Base-by-base conservation (phyloP, 2,888 invertebrate genomes). In the Drosophila lacicola region DNA sequence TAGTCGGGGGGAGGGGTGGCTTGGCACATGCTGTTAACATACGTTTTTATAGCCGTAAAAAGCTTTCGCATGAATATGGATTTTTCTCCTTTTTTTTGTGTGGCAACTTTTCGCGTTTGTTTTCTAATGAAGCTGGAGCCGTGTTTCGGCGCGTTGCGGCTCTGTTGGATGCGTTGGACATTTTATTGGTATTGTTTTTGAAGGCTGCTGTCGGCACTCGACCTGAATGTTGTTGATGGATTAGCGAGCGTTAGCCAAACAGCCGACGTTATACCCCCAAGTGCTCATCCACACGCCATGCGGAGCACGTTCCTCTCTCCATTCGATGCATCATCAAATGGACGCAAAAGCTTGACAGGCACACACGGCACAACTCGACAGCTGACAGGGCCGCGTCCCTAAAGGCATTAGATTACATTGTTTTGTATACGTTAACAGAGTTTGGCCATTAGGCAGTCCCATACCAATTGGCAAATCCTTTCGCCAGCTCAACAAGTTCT, bases 111-210 rank as follows among this genome's bases (percentile, higher is more conserved):
- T 46, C 62, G 54, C 72, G 69, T 80, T 63, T 68, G 72, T 77
- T 70, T 80, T 80, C 80, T 66, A 70, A 85, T 80, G 80, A 69
- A 58, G 53, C 57, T 47, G 41, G 39, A 46, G 66, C 64, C 49
- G 47, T 19, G 56, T 53, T 34, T 57, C 36, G 55, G 54, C 39
- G 42, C 19, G 70, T 44, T 66, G 57, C 17, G 57, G 44, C 41
- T 46, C 42, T 25, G 62, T 42, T 56, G 60, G 53, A 54, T 36
- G 69, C 58, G 45, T 44, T 49, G 68, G 49, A 54, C 60, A 76
- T 85, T 88, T 85, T 82, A 88, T 82, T 82, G 86, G 74, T 66
- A 82, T 79, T 77, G 60, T 66, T 58, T 49, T 75, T 58, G 51
- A 63, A 57, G 70, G 47, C 64, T 55, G 44, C 37, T 69, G 69